These are phyloP conservation scores for Dunckerocampus dactyliophorus DNA, from an alignment of 2,113 vertebrate species.

Conservation along the genomic window DNA sequence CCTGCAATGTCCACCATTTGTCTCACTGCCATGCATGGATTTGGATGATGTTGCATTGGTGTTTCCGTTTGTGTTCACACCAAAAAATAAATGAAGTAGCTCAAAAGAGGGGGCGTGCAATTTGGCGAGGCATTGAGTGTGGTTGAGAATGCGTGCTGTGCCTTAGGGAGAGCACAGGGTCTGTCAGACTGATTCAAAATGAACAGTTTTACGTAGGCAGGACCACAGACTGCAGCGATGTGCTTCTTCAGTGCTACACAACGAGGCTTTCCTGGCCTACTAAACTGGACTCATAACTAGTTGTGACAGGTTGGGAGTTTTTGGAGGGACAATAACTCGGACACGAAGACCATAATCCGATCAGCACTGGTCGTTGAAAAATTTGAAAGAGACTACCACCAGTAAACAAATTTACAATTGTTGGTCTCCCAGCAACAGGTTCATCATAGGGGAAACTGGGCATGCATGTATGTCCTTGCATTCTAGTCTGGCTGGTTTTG, in stretches of 20 bases:
- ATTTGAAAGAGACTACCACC: constrained; percentile 12
- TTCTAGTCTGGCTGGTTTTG: background rate
- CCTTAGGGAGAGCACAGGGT: constrained; percentile 36
- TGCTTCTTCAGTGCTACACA: constrained; percentile 8
- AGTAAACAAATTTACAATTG: constrained; percentile 29
- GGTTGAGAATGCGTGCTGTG: constrained; percentile 60
- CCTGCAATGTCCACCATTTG: constrained; percentile 54
- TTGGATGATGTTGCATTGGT: constrained; percentile 1
- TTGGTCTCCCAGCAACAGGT: constrained; percentile 8
- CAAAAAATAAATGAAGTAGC: background rate
- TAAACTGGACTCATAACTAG: constrained; percentile 25
- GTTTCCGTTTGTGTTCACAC: constrained; percentile 13
- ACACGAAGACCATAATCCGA: constrained; percentile 48
- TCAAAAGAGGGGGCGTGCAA: constrained; percentile 3
- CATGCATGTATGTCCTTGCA: background rate
- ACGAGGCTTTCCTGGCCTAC: constrained; percentile 24
- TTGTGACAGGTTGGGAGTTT: constrained; percentile 28
- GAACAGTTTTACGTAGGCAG: background rate
- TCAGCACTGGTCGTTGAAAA: constrained; percentile 28
- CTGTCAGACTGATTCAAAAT: constrained; percentile 5
- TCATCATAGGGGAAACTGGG: too few species aligned
- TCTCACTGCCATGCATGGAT: constrained; percentile 16
- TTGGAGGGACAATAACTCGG: constrained; percentile 20
- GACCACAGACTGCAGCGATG: background rate
- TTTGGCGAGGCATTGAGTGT: constrained; percentile 54